These are phyloP conservation scores for Sturnira hondurensis DNA, from an alignment of 2,113 vertebrate species.

Conservation along the genomic window DNA sequence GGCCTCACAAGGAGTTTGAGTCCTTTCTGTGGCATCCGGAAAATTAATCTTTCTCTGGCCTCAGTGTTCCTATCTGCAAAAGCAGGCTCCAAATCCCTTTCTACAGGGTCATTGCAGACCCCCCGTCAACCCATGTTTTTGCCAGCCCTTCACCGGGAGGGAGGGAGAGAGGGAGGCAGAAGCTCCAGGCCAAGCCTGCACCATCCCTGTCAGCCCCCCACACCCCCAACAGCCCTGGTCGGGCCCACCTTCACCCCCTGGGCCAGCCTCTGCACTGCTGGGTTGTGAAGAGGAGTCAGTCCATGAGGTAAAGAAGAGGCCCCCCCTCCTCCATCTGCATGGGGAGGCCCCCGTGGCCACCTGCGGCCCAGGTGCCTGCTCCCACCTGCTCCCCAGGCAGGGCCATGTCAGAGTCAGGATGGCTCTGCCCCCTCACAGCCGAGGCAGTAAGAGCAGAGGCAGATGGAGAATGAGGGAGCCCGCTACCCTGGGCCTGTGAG, in stretches of 20 bases:
- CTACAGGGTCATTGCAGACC: neutral
- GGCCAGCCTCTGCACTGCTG: neutral
- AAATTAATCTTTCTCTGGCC: neutral
- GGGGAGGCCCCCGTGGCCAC: rapidly evolving
- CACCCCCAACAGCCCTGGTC: neutral
- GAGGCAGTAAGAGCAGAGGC: neutral
- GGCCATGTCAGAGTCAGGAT: rapidly evolving
- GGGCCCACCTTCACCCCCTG: neutral
- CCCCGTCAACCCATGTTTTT: neutral
- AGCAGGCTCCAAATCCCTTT: neutral
- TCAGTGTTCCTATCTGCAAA: neutral
- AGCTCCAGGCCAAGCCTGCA: rapidly evolving
- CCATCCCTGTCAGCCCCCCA: rapidly evolving
- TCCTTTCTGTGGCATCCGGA: neutral
- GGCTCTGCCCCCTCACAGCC: neutral
- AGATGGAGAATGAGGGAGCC: neutral
- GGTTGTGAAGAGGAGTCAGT: neutral
- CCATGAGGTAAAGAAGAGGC: neutral
- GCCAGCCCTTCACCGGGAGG: neutral
- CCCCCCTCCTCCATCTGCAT: too few relatives aligned
- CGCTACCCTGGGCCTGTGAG: too few relatives aligned
- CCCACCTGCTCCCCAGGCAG: neutral
- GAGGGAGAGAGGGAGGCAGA: neutral
- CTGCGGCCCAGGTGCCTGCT: neutral
- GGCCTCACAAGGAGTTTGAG: neutral